These are phyloP conservation scores for Eristalis intricaria DNA, from an alignment of 2,888 invertebrate genomes.

Conservation along the genomic window DNA sequence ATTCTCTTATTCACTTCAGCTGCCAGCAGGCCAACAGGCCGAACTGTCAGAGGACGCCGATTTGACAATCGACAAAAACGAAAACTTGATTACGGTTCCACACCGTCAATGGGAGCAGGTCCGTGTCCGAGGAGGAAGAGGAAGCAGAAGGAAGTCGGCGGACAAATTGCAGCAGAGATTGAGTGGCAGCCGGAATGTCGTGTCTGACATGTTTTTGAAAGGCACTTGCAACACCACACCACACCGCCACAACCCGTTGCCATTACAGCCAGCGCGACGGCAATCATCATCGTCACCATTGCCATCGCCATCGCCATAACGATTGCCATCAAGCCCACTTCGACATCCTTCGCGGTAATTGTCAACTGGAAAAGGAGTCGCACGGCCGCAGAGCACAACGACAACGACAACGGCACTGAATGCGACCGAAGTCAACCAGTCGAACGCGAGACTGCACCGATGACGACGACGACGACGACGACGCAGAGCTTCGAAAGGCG, in stretches of 20 bases:
- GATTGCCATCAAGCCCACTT: conserved; percentile 69
- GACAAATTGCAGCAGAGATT: conserved; percentile 68
- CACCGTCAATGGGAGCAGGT: conserved; percentile 20
- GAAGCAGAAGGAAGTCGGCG: conserved; percentile 40
- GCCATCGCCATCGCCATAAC: conserved; percentile 58
- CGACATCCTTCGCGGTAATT: conserved; percentile 70
- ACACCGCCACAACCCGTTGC: conserved; percentile 39
- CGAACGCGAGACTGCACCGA: neutral
- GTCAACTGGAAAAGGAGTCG: conserved; percentile 71
- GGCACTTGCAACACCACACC: conserved; percentile 65
- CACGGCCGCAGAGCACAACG: conserved; percentile 29
- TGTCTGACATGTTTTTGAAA: conserved; percentile 72
- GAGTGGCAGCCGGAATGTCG: conserved; percentile 72
- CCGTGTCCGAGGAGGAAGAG: neutral
- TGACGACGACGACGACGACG: conserved; percentile 15
- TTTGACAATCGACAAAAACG: conserved; percentile 72
- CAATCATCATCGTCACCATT: conserved; percentile 65
- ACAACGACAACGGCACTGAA: conserved; percentile 32
- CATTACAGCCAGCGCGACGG: conserved; percentile 31
- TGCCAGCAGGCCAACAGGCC: neutral
- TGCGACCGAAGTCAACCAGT: neutral
- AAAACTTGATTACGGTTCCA: conserved; percentile 71
- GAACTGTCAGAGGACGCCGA: conserved; percentile 63
- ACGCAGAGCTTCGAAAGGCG: conserved; percentile 23
- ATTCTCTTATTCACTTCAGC: conserved; percentile 56